Conservation (phyloP, 1,140 invertebrate genomes). For the Pararge aegeria region DNA sequence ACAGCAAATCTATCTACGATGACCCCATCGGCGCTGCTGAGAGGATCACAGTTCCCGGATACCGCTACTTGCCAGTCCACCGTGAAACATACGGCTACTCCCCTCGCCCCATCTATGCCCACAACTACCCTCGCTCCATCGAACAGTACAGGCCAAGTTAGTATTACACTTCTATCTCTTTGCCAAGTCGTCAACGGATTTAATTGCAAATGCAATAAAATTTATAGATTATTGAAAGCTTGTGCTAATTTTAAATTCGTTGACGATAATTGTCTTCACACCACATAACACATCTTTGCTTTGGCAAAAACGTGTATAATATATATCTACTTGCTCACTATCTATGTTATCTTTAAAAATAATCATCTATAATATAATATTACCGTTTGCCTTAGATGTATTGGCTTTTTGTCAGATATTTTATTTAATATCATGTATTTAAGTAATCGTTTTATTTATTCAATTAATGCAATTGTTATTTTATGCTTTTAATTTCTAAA, state of each 20-base stretch:
- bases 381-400: conserved; percentile 4
- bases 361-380: not conserved
- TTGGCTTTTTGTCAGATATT: conserved; percentile 6
- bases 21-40: conserved; percentile 88
- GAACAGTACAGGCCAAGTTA: conserved; percentile 91
- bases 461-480: not conserved
- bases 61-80: conserved; percentile 93
- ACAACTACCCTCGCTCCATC: conserved; percentile 87
- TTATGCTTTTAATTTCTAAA: not conserved
- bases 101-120: conserved; percentile 90
- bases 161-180: conserved; percentile 70
- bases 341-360: not conserved
- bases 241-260: conserved; percentile 30
- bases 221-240: conserved; percentile 28
- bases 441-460: not conserved
- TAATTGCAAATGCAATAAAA: conserved; percentile 24
- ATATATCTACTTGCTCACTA: conserved; percentile 5
- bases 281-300: conserved; percentile 25
- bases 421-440: not conserved
- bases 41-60: conserved; percentile 90
- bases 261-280: conserved; percentile 25
- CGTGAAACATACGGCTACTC: conserved; percentile 93
- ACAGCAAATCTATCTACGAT: conserved; percentile 91
- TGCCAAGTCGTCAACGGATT: conserved; percentile 21
- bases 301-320: conserved; percentile 28